Conservation (phyloP, 2,888 invertebrate species). For the Mesorhabditis sp. region DNA sequence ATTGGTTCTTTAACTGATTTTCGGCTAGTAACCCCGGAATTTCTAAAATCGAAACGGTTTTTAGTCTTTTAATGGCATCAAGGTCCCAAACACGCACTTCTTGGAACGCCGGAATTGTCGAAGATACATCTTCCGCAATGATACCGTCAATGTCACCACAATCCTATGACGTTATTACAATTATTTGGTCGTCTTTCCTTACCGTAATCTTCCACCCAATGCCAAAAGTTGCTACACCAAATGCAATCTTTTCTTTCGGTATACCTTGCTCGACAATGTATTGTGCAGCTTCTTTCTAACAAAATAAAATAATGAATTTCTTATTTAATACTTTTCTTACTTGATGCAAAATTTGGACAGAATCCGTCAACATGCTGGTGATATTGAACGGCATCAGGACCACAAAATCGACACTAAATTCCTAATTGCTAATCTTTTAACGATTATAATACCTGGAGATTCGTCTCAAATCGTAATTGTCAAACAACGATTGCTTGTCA, state of each 20-base stretch:
- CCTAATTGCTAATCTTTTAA: neutral
- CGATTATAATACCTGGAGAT: neutral
- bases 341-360: neutral
- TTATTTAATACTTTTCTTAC: too few relatives aligned
- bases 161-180: neutral
- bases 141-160: conserved; percentile 1
- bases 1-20: too few relatives aligned
- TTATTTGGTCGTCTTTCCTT: neutral
- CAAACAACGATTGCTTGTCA: neutral
- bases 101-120: neutral
- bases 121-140: neutral
- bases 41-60: too few relatives aligned
- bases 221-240: neutral
- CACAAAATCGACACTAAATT: neutral
- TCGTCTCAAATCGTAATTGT: neutral
- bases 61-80: too few relatives aligned
- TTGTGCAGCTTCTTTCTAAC: neutral
- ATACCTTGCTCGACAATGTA: neutral
- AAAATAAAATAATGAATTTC: too few relatives aligned
- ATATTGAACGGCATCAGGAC: neutral
- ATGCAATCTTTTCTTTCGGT: neutral
- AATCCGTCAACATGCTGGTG: neutral
- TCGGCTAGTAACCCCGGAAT: too few relatives aligned
- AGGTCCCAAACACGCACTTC: neutral
- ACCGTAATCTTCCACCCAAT: neutral